Evolutionary conservation across 1,140 invertebrate genomes (phyloP), one percentile per base, ranked within the genome.

Genomic region (Pomacea maculata): DNA sequence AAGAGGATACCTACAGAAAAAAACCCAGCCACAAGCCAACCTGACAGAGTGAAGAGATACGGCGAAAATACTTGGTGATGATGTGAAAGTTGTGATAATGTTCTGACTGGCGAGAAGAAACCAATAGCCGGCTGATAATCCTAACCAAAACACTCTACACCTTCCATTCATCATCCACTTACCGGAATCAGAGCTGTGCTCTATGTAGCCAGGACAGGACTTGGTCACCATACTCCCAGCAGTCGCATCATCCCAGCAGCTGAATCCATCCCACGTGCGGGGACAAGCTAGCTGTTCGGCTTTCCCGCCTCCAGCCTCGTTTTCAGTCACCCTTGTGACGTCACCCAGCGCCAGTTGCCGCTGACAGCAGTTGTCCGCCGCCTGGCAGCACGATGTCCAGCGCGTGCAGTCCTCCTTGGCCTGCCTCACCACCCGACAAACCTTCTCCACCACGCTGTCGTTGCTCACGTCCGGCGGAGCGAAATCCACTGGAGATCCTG

Each of bases 161-260:
- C 6, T 2, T 45, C 34, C 34, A 45, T 2, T 6, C 6, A 45
- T 2, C 34, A 61, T 61, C 15, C 14, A 82, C 75, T 85, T 81
- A 85, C 84, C 82, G 45, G 80, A 57, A 21, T 61, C 63, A 21
- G 72, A 70, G n/a, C 71, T 70, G 57, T 85, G 82, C 34, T 85
- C 84, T 15, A 85, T 76, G 64, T 96, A 97, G 81, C 91, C 91
- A 21, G 96, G 96, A 91, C 96, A 97, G n/a, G 92, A 92, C 68
- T 93, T 93, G 87, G 93, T 94, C 14, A 94, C 95, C 45, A 93
- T 93, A 77, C 91, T 89, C 85, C 95, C 95, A 29, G 96, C 95
- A 19, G 93, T 92, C 12, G 96, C 97, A 87, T 94, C 94, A 52
- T 95, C 95, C 95, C 96, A 97, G 89, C 96, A 97, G 8, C 94